Base-by-base conservation (phyloP, 2,888 invertebrate genomes). In the Drosophila merina region DNA sequence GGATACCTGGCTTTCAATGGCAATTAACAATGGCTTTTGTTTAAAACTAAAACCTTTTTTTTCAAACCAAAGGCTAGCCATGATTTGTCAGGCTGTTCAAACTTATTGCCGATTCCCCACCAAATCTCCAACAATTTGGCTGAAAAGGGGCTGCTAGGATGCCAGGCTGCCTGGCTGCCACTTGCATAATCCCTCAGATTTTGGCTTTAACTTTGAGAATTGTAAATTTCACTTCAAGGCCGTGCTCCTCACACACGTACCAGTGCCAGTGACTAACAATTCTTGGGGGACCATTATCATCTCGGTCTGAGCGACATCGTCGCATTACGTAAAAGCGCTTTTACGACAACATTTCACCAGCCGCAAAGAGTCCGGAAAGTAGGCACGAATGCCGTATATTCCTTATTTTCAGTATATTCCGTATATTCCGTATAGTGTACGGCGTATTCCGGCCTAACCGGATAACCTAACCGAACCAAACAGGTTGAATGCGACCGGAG, bases 271-370 rank as follows among this genome's bases (percentile, higher is more conserved):
- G 62, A 75, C 28, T 28, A 28, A 28, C 79, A 81, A 84, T 80
- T 81, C 80, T 78, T 81, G 72, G 68, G 79, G 81, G 79, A 72
- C 66, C 67, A 75, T 81, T 63, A 71, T 59, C 67, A 67, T 52
- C 72, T 36, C 59, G 52, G 54, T 55, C 54, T 60, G 75, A 75
- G 71, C 59, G 69, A 73, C 71, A 74, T 48, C 71, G 72, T 57
- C 76, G 79, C 72, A 82, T 82, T 82, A 82, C 82, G 79, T 82
- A 82, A 82, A 82, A 85, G 86, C 86, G 74, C 78, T 82, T 82
- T 82, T 82, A 82, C 78, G 83, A 78, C 79, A 57, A 66, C 72
- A 84, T 77, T 81, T 77, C 63, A 63, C 57, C 51, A 55, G 55
- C 57, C 60, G 60, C 60, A 62, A 57, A 60, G 59, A 58, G 59